Evolutionary conservation across 2,113 vertebrate species (phyloP).

Genomic region (Pogonocichla stellata): DNA sequence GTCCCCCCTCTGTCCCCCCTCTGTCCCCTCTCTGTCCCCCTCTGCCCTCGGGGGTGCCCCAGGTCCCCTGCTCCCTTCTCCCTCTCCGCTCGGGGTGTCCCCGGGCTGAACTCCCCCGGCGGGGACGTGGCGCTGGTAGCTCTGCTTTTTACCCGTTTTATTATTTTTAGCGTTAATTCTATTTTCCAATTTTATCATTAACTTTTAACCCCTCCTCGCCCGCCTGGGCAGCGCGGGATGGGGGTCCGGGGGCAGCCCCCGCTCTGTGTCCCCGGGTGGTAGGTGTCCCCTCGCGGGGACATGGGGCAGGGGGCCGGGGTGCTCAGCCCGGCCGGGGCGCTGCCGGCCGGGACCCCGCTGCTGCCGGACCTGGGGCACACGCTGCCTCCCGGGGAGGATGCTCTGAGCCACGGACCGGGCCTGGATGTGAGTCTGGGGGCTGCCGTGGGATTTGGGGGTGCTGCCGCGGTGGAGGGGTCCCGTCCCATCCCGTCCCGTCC

Average conservation of each 20-base stretch:
- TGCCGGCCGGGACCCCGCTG: not conserved
- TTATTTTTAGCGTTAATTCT: not conserved
- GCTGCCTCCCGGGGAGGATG: not conserved
- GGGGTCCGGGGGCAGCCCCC: not conserved
- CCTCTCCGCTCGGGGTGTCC: not conserved
- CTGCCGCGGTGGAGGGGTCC: not conserved
- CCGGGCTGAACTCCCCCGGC: too few relatives aligned
- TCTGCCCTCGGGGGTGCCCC: too few relatives aligned
- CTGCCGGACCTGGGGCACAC: not conserved
- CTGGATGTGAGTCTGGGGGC: slow-evolving; percentile 1
- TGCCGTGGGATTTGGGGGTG: not conserved
- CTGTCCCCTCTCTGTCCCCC: not conserved
- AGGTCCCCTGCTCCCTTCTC: not conserved
- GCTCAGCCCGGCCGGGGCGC: not conserved
- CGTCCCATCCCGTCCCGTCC: not conserved
- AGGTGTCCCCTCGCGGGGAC: not conserved
- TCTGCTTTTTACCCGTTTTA: not conserved
- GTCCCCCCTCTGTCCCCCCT: not conserved
- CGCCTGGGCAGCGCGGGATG: not conserved
- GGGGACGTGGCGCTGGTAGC: too few relatives aligned
- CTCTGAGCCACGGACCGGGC: not conserved
- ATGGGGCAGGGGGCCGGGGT: not conserved
- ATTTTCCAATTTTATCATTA: not conserved
- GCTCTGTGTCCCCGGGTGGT: not conserved
- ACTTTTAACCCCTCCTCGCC: not conserved